Evolutionary conservation across 2,888 invertebrate species (phyloP), one percentile per base, ranked within the genome.

Genomic region (Mythimna loreyi): DNA sequence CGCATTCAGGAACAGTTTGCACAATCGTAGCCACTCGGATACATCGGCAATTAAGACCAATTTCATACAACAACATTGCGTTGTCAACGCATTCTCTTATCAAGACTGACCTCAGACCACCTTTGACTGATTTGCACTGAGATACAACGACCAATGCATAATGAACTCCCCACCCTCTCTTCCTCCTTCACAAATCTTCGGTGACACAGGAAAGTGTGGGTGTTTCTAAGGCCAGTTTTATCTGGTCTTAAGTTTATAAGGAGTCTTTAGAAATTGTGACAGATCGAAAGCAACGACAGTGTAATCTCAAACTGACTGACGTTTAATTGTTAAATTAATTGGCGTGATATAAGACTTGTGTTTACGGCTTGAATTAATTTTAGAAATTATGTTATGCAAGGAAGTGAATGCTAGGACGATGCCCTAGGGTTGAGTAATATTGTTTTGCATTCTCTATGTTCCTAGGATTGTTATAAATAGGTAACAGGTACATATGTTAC

Each of bases 81-180:
- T 90, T 92, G 92, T 92, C 91, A 90, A 91, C 90, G 88, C 84
- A 87, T 86, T 81, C 74, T 67, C 80, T 73, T 83, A 82, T 91
- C 87, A 86, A 13, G 76, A 80, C 21, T 91, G 92, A 93, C 92
- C 92, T 87, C 68, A 67, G 80, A 75, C 86, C 89, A 92, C 92
- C 94, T 92, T 84, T 92, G 90, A 91, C 91, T 92, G 93, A 94
- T 94, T 92, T 91, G 92, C 91, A 90, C 87, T 89, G 72, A 76
- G 91, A 91, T 92, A 89, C 71, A 53, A 70, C 55, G 25, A 80
- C 92, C 89, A 90, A 56, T 72, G 59, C 79, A 78, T 61, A 28
- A 64, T 84, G 91, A 91, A 66, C 90, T 83, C 45, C 72, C 60
- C 36, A 62, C 40, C 62, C 80, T 64, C 78, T 50, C 70, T 72